Evolutionary conservation across 2,797 vertebrate species (phyloP).

Genomic region (Monodelphis domestica): DNA sequence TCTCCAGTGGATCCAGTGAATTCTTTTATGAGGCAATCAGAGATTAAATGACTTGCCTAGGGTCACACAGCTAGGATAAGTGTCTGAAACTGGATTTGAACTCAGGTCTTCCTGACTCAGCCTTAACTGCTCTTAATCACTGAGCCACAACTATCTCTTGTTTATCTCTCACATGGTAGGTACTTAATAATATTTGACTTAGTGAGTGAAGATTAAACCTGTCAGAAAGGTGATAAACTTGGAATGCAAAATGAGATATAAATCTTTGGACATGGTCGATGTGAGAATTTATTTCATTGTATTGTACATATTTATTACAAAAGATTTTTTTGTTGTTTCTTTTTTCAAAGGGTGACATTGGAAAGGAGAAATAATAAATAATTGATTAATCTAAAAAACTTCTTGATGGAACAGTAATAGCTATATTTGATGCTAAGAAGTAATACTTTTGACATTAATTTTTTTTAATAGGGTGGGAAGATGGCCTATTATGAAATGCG

Average conservation of each 20-base stretch:
- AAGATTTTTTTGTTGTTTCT: background rate
- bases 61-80: too few relatives aligned
- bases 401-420: background rate
- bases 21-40: too few relatives aligned
- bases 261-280: background rate
- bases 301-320: background rate
- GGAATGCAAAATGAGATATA: background rate
- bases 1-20: too few relatives aligned
- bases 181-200: background rate
- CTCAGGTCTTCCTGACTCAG: too few relatives aligned
- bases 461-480: slow-evolving; percentile 90
- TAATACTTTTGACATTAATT: background rate
- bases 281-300: background rate
- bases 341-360: background rate
- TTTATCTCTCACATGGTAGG: too few relatives aligned
- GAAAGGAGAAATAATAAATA: background rate
- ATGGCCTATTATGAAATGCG: slow-evolving; percentile 94
- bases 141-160: too few relatives aligned
- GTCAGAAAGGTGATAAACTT: background rate
- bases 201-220: background rate
- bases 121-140: too few relatives aligned
- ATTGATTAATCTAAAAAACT: background rate
- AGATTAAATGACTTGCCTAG: too few relatives aligned
- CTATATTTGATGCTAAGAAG: background rate
- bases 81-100: too few relatives aligned